Base-by-base conservation (phyloP, 2,113 vertebrate genomes). In the Oceanodroma tethys region DNA sequence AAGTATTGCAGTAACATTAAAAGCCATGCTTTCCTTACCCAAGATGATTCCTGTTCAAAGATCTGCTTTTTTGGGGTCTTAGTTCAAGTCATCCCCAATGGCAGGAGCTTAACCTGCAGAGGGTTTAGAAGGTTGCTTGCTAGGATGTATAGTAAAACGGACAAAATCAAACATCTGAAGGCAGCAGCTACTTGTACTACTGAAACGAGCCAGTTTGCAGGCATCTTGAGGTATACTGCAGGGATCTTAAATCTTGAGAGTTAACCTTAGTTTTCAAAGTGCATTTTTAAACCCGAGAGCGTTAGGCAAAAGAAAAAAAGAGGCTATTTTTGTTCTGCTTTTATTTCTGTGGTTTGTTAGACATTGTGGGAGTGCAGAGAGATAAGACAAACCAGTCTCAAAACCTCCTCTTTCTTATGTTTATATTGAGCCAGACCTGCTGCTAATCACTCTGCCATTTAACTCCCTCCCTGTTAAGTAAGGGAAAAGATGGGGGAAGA, bases 261-360 rank as follows among this genome's bases (percentile, higher is more conserved):
- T 65, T 95, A 91, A 85, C 48, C 23, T 95, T 84, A 76, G 29
- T 80, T 95, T 96, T 89, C 72, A 84, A 93, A 87, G 58, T 34
- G 16, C 50, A 30, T 70, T 94, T 95, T 89, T 73, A 90, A 93
- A 89, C 9, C 4, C 0, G 0, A 66, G 16, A 59, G 26, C 5
- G 1, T 55, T 74, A 66, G 45, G 40, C 58, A 87, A 86, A 90
- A 84, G 56, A 13, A 82, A 59, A 59, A 8, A n/a, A 43, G 16
- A 29, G 10, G 18, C 17, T 72, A 23, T 78, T 68, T 74, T 87
- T 20, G 10, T 88, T 91, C 56, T 53, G 36, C 67, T 81, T 91
- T 92, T 81, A 93, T 95, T 96, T 86, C 84, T 75, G 27, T n/a
- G 23, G 43, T 86, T 91, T 94, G 58, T 90, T 82, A 91, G 76